Evolutionary conservation across 2,797 vertebrate genomes (phyloP), one percentile per base, ranked within the genome.

Genomic region (Euphonia xanthogaster): DNA sequence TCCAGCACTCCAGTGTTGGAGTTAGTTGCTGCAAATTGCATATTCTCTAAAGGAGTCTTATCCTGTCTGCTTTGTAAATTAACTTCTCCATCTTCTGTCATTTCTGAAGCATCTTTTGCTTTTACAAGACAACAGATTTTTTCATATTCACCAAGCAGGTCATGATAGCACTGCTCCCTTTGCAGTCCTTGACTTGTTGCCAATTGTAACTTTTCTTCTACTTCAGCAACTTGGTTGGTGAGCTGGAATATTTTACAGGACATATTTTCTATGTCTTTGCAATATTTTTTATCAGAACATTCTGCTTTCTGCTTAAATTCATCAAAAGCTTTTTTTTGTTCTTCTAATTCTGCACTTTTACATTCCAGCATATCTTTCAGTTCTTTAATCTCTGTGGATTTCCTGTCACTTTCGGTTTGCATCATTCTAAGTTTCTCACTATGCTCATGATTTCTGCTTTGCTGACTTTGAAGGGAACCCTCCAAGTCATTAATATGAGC

Each of bases 231-330:
- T 95, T 99, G 97, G 67, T 83, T 95, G n/a, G 98, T 97, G 8
- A 99, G 97, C 81, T 98, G 97, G 20, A 95, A 60, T 67, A 98
- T 97, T 94, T 98, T 98, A 66, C 97, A 82, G 10, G 97, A 93
- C 71, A 98, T 97, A 68, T 98, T 98, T 86, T 99, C 98, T 74
- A 98, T 95, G 65, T 99, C 98, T 96, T 99, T 99, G 82, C 74
- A 70, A 60, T 98, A 98, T 66, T 99, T 99, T 90, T 98, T 97
- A 80, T 97, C 97, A 12, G 97, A 97, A 77, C 97, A 96, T 53
- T 97, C 96, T 7, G 98, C 93, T 89, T 98, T 92, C 60, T 73
- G 93, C 74, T 97, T 97, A 40, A 99, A 98, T 77, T 98, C 96
- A 42, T 94, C 53, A 67, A 97, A 98, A 37, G 97, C 97, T 58